A percentile compares a stretch with the other conserved stretches of the same genome.
These are phyloP conservation scores for Ladona fulva DNA, from an alignment of 1,140 invertebrate genomes.

Conservation along the genomic window DNA sequence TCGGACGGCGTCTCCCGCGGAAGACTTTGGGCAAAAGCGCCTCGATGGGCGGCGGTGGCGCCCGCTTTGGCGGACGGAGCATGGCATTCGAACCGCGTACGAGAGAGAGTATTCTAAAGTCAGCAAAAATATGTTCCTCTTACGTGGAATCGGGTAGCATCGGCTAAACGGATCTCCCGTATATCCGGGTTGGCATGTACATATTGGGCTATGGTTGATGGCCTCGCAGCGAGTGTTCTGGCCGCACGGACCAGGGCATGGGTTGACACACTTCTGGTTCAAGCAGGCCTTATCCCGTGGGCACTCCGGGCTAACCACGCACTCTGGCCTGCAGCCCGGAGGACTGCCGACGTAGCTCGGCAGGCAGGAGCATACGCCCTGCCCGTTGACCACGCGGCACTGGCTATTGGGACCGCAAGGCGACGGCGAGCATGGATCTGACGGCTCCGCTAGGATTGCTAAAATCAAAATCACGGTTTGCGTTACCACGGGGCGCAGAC, in stretches of 20 bases:
- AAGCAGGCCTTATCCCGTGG: conserved; percentile 37
- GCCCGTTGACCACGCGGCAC: conserved; percentile 32
- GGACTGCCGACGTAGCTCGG: conserved; percentile 51
- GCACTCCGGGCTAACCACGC: conserved; percentile 48
- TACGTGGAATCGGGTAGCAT: conserved; percentile 22
- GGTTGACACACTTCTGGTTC: conserved; percentile 42
- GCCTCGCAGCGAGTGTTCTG: conserved; percentile 43
- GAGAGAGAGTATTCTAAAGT: not conserved
- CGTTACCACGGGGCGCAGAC: conserved; percentile 10
- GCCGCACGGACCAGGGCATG: conserved; percentile 46
- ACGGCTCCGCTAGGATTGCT: conserved; percentile 18
- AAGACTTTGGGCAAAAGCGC: no score
- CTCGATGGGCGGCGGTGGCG: not conserved
- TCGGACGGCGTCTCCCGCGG: conserved; percentile 28
- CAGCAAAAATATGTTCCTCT: not conserved
- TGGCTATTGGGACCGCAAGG: conserved; percentile 40
- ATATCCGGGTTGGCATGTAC: conserved; percentile 36
- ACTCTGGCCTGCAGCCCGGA: conserved; percentile 57
- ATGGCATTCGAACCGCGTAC: not conserved
- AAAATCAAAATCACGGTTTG: conserved; percentile 23
- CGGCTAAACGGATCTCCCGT: conserved; percentile 33
- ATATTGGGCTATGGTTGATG: conserved; percentile 42
- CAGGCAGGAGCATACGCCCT: conserved; percentile 39
- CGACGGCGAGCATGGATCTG: conserved; percentile 33
- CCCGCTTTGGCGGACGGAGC: not conserved